phyloP scores from a whole-genome alignment of 2,797 vertebrate species.

The Paguma larvata region DNA sequence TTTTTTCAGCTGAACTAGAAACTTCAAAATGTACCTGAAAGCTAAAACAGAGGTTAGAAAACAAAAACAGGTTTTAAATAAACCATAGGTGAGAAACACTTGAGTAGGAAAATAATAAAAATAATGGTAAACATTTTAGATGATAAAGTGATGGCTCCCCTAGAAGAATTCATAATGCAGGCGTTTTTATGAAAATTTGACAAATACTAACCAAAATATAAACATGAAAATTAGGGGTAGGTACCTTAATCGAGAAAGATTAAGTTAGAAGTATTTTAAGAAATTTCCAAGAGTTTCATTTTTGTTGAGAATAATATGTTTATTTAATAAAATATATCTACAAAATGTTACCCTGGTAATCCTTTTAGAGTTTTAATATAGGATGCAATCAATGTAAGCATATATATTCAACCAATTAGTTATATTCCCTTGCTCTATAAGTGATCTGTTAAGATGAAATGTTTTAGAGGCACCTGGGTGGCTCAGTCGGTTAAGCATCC shows the following conservation, averaged over 20 bases:
- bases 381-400: background rate
- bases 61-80: slow-evolving; percentile 27
- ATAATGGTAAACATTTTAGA: background rate
- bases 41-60: slow-evolving; percentile 18
- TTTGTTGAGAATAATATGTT: background rate
- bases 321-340: background rate
- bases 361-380: slow-evolving; percentile 1
- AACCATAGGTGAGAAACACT: background rate
- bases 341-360: background rate
- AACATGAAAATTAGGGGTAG: background rate
- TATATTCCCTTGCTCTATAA: background rate
- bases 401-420: background rate
- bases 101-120: background rate
- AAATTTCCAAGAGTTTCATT: background rate
- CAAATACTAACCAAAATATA: background rate
- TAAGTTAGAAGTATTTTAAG: background rate
- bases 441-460: slow-evolving; percentile 22
- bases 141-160: background rate
- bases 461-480: background rate
- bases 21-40: slow-evolving; percentile 35
- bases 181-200: background rate
- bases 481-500: too few relatives aligned
- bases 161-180: background rate
- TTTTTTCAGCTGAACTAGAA: background rate
- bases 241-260: background rate